Percentiles rank a stretch among this genome's conserved stretches.
Conservation (phyloP, 2,888 invertebrate species). For the Argyra leucocephala region DNA sequence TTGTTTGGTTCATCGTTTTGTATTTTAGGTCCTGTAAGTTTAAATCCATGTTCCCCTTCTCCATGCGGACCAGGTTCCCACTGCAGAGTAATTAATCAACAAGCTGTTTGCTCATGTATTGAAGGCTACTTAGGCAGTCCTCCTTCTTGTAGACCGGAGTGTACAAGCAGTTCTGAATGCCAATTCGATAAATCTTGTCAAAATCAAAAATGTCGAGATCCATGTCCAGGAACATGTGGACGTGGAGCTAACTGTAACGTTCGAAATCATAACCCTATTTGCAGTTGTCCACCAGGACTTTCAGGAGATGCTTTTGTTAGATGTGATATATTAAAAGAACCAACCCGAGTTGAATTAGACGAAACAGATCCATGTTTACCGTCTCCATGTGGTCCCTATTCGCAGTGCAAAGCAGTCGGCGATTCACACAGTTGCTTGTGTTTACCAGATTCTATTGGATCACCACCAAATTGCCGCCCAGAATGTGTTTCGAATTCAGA, state of each 20-base stretch:
- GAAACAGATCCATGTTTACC: slow-evolving; percentile 55
- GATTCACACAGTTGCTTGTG: slow-evolving; percentile 66
- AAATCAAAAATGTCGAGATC: slow-evolving; percentile 70
- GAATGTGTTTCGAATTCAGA: slow-evolving; percentile 65
- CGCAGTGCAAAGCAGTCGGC: slow-evolving; percentile 53
- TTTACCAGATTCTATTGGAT: slow-evolving; percentile 57
- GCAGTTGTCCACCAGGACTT: slow-evolving; percentile 58
- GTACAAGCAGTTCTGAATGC: slow-evolving; percentile 69
- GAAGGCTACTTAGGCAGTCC: slow-evolving; percentile 64
- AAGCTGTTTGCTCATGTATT: slow-evolving; percentile 68
- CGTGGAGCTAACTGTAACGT: slow-evolving; percentile 61
- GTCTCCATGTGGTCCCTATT: slow-evolving; percentile 64
- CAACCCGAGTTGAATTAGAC: slow-evolving; percentile 31
- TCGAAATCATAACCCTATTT: slow-evolving; percentile 69
- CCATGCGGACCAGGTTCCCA: slow-evolving; percentile 72
- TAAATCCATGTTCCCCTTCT: slow-evolving; percentile 58
- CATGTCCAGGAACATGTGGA: slow-evolving; percentile 70
- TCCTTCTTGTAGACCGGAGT: slow-evolving; percentile 68
- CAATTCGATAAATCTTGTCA: slow-evolving; percentile 62
- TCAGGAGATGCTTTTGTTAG: slow-evolving; percentile 72
- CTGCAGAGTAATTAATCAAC: slow-evolving; percentile 46
- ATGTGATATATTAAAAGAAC: slow-evolving; percentile 52
- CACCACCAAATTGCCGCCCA: slow-evolving; percentile 63
- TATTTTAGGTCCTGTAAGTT: slow-evolving; percentile 36
- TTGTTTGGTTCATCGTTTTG: slow-evolving; percentile 24